Evolutionary conservation across 2,113 vertebrate genomes (phyloP).

Genomic region (Ceuthmochares aereus): DNA sequence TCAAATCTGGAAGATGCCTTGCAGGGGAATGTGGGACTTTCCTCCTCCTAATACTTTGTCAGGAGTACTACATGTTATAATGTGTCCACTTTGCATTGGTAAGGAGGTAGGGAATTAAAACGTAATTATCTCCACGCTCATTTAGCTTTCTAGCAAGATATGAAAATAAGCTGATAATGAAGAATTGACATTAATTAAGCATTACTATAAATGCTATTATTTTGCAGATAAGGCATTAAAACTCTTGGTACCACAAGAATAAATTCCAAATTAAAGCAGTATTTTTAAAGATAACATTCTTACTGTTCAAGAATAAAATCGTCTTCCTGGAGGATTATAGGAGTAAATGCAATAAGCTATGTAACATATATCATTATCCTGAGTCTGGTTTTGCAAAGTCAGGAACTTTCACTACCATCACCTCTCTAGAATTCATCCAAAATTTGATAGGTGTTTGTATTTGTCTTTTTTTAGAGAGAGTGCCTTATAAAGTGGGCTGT

Average conservation of each 20-base stretch:
- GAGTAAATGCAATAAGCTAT: not conserved
- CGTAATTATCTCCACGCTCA: not conserved
- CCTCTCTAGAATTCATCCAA: not conserved
- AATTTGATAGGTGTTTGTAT: not conserved
- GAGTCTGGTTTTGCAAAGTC: not conserved
- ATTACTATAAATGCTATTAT: conserved; percentile 4
- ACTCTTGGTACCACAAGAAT: not conserved
- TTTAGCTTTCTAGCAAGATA: not conserved
- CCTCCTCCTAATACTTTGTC: not conserved
- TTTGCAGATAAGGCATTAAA: conserved; percentile 14
- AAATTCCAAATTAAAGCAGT: not conserved
- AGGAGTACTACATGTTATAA: not conserved
- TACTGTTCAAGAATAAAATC: not conserved
- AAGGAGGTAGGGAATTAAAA: not conserved
- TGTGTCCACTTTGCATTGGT: not conserved
- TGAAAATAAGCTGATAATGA: conserved; percentile 23
- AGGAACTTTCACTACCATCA: not conserved
- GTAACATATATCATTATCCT: not conserved
- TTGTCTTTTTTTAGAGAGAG: not conserved
- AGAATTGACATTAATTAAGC: not conserved
- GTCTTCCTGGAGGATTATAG: not conserved
- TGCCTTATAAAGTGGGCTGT: not conserved
- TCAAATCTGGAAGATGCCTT: not conserved
- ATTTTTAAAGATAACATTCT: not conserved
- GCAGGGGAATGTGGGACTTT: not conserved